Base-by-base conservation (phyloP, 1,140 invertebrate genomes). In the Dreissena rostriformis region DNA sequence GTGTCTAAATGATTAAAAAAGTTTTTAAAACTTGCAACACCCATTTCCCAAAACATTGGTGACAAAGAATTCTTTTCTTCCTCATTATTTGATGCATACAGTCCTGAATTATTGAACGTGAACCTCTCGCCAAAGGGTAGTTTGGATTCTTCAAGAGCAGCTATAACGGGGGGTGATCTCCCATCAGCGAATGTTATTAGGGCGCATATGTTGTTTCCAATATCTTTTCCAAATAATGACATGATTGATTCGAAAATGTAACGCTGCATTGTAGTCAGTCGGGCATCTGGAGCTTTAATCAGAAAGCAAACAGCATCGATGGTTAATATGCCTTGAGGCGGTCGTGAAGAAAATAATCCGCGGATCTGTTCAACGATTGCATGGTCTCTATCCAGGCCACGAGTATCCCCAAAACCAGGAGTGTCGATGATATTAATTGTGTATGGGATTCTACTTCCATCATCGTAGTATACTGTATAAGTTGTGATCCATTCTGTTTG, bases 21-120 rank as follows among this genome's bases (percentile, higher is more conserved):
- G 1, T 14, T 39, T 49, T 74, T 24, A 51, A 83, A 86, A 65
- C 81, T 86, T 26, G 17, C 29, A 1, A 10, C 12, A 17, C 75
- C 81, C 81, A 86, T 83, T 17, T 83, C 53, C 85, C 85, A 86
- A 49, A 86, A 86, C 68, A 86, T 80, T n/a, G 17, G 10, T 61
- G 57, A 19, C 57, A 61, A 61, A 24, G 17, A n/a, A 6, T 19
- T 61, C 6, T 11, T n/a, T 19, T 28, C 28, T 68, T 4, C 6
- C n/a, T n/a, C 29, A 24, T 17, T 29, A 22, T 72, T 72, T 10
- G 28, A 26, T 7, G 1, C 70, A 72, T 49, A 72, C 70, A 39
- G n/a, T 6, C 22, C 28, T 49, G 51, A 72, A 26, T 72, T 72
- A 52, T 72, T 72, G 51, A 72, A 72, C 10, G 1, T 28, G 51